Percentiles rank a stretch among this genome's conserved stretches.
phyloP scores from a whole-genome alignment of 2,888 invertebrate species.

The Heliconius sara region DNA sequence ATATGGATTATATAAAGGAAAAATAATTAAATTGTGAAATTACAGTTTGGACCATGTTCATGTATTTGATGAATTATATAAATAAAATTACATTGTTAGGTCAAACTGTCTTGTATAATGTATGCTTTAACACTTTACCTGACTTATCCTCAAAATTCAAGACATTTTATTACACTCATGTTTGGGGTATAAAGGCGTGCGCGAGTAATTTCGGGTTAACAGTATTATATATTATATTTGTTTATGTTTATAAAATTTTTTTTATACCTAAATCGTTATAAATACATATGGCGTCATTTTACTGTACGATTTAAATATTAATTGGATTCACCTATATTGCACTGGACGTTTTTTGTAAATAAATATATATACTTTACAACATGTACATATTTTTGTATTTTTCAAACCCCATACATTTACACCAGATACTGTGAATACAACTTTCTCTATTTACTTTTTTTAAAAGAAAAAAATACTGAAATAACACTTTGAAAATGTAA shows the following conservation, averaged over 20 bases:
- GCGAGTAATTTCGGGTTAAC: neutral
- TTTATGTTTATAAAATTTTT: neutral
- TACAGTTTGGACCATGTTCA: too few species aligned
- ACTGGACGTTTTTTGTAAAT: neutral
- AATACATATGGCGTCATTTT: neutral
- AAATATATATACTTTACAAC: neutral
- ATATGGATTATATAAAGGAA: neutral
- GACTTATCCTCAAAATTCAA: too few species aligned
- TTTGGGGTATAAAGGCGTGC: neutral
- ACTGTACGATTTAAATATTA: neutral
- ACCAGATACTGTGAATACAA: too few species aligned
- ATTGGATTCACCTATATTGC: constrained; percentile 4
- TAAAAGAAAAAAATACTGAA: neutral
- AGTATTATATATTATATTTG: constrained; percentile 5
- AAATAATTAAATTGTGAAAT: neutral
- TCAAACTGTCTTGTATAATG: too few species aligned
- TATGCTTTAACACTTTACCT: too few species aligned
- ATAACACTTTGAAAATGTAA: neutral
- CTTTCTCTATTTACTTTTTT: neutral
- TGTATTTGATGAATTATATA: too few species aligned
- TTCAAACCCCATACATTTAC: neutral
- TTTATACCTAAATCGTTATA: neutral
- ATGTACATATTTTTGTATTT: constrained; percentile 3
- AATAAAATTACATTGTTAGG: too few species aligned
- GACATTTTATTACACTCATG: neutral